Base-by-base conservation (phyloP, 92 coral and sea anemone species). In the Porites rus region DNA sequence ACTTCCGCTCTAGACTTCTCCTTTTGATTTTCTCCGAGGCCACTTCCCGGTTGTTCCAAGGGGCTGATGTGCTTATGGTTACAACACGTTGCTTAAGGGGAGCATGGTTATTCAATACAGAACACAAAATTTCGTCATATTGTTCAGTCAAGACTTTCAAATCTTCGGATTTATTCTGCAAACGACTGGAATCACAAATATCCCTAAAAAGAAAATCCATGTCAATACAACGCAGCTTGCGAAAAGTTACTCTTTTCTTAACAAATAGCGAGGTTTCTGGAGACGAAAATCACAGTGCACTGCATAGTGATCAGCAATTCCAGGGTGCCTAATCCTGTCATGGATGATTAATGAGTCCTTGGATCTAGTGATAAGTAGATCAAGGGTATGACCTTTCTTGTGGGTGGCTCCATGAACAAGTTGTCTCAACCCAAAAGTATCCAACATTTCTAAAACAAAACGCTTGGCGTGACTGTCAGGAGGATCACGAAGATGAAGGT, bases 11-110 rank as follows among this genome's bases (percentile, higher is more conserved):
- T 65, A 76, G 21, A 6, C 68, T 67, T 65, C 68, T 76, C 65
- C 80, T 50, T 53, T 51, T 76, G 54, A 8, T 76, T 51, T 76
- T 76, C 66, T 76, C 67, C 11, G 8, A 21, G 65, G 80, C 80
- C 65, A 76, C 65, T 6, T 76, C 80, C 65, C 14, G 80, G 65
- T 50, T 46, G 51, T 80, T 64, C 84, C 84, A 80, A 31, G 84
- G 84, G 17, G 84, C 75, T 14, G 84, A 80, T 65, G 84, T 75
- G 51, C 65, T 38, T 10, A 80, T 75, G 43, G 52, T 80, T 21
- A 80, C 75, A 6, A 19, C 10, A 19, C 46, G 75, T 43, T 80
- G 75, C 74, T 17, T 80, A 31, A 65, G 31, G 43, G 84, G 84
- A 16, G 84, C 84, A 65, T 65, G 84, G 12, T 63, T 28, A 28